Percentiles rank a stretch among this genome's conserved stretches.
Evolutionary conservation across 64 coral and sea anemone genomes (phyloP).

Genomic region (Cladopsammia gracilis): DNA sequence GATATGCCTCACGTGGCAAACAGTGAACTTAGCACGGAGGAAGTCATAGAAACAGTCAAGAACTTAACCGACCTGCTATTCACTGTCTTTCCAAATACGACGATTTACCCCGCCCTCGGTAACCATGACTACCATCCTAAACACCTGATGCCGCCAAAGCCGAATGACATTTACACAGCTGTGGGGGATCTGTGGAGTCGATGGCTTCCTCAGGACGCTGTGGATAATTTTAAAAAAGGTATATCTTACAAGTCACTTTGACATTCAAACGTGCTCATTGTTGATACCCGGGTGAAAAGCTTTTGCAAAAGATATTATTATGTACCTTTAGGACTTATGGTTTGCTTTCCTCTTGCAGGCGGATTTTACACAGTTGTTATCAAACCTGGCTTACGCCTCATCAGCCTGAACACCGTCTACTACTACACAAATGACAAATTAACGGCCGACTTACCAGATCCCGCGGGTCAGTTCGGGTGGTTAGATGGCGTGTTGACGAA

Average conservation of each 20-base stretch:
- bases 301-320: no score
- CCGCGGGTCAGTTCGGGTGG: constrained; percentile 77
- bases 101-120: constrained; percentile 71
- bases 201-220: constrained; percentile 75
- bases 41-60: constrained; percentile 73
- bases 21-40: constrained; percentile 71
- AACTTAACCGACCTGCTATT: constrained; percentile 61
- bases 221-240: constrained; percentile 68
- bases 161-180: constrained; percentile 72
- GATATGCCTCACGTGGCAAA: constrained; percentile 76
- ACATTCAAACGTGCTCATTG: no score
- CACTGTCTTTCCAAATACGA: constrained; percentile 63
- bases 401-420: constrained; percentile 80
- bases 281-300: no score
- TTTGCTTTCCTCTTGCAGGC: constrained; percentile 16
- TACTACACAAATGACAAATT: constrained; percentile 81
- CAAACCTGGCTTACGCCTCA: constrained; percentile 65
- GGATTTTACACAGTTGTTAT: constrained; percentile 80
- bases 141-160: constrained; percentile 78
- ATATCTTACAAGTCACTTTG: not conserved
- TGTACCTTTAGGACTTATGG: no score
- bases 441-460: constrained; percentile 58
- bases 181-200: constrained; percentile 77
- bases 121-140: constrained; percentile 91
- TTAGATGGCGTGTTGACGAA: constrained; percentile 65